Conservation (phyloP, 2,797 vertebrate genomes). For the Alectoris magna region DNA sequence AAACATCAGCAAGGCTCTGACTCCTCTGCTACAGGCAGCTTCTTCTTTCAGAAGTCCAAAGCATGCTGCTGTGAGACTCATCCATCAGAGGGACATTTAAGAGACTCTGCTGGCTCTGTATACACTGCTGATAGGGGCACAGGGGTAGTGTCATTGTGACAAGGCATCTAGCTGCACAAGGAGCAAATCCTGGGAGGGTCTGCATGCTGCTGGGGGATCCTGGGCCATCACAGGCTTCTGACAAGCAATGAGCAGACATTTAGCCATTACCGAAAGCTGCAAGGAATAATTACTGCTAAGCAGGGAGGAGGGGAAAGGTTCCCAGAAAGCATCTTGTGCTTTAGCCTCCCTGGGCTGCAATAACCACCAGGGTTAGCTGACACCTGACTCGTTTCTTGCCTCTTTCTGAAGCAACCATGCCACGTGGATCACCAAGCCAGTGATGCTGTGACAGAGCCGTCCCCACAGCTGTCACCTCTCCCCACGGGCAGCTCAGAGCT, state of each 20-base stretch:
- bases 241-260: neutral
- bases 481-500: neutral
- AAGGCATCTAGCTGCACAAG: accelerated
- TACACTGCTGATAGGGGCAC: neutral
- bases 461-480: neutral
- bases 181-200: neutral
- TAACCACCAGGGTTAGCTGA: neutral
- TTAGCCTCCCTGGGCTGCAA: neutral
- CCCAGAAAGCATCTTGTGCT: neutral
- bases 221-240: neutral
- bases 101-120: neutral
- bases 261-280: neutral
- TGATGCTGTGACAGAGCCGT: accelerated
- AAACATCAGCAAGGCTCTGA: neutral
- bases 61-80: neutral
- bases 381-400: neutral
- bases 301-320: neutral
- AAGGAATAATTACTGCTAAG: neutral
- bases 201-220: neutral
- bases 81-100: neutral
- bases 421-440: neutral
- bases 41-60: neutral
- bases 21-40: neutral
- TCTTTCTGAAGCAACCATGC: neutral
- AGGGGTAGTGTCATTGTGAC: accelerated